Evolutionary conservation across 2,888 invertebrate genomes (phyloP), one percentile per base, ranked within the genome.

Genomic region (Eristalis arbustorum): DNA sequence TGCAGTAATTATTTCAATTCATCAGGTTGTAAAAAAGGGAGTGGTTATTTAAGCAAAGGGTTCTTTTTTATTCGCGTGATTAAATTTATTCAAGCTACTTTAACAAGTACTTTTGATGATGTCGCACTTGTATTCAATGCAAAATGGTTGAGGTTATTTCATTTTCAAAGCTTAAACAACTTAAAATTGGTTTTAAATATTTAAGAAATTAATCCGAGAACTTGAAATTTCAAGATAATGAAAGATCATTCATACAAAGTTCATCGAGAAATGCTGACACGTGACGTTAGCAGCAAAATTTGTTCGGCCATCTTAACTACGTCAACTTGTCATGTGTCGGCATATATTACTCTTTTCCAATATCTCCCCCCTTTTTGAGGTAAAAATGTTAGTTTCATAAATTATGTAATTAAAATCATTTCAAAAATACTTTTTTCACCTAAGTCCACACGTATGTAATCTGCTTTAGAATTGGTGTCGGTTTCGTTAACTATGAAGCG

Each of bases 301-400:
- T 28, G 22, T 72, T 81, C 84, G 81, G 84, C 82, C 85, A 81
- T 85, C 67, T 81, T 78, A 69, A 57, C 62, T 80, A 76, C 76
- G 84, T 84, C 80, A 81, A 62, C 31, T 37, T 28, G 31, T n/a
- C 64, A 34, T 72, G 59, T 72, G 57, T 56, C 49, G 67, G 31
- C 10, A n/a, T 23, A 25, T 18, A 49, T 42, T 42, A 8, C 18
- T 49, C 18, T n/a, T 49, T 42, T 42, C 14, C n/a, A n/a, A n/a
- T 42, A 42, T 42, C 18, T 10, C 18, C 49, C 8, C n/a, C 18
- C n/a, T 6, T 42, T 42, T 2, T 6, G 49, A 49, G 8, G 8
- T 5, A 8, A 49, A 8, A 42, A 42, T 42, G 1, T 18, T 18
- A 37, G 37, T 49, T 5, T 49, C 31, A 8, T 49, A 8, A n/a